phyloP scores from a whole-genome alignment of 2,797 vertebrate genomes.

The Peromyscus melanophrys region DNA sequence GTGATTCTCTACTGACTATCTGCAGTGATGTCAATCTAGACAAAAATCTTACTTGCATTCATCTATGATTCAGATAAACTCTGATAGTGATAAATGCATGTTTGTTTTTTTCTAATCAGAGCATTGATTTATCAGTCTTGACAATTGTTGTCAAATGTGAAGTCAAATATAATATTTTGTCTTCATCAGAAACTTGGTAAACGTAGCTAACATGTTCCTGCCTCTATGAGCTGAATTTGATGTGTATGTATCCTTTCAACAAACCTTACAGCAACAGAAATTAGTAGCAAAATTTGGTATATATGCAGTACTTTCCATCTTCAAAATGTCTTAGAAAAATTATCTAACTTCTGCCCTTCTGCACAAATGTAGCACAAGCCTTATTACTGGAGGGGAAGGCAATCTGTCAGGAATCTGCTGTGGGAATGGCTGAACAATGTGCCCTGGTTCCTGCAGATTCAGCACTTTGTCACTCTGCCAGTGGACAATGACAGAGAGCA shows the following conservation, averaged over 20 bases:
- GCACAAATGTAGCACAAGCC: slow-evolving; percentile 58
- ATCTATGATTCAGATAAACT: slow-evolving; percentile 68
- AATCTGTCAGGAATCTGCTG: slow-evolving; percentile 63
- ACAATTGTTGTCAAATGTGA: slow-evolving; percentile 69
- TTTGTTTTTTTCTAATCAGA: neutral
- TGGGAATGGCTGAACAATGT: neutral
- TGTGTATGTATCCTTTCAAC: slow-evolving; percentile 19
- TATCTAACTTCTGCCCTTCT: slow-evolving; percentile 61
- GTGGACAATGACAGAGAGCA: slow-evolving; percentile 60
- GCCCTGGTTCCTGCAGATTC: slow-evolving; percentile 57
- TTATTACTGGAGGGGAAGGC: slow-evolving; percentile 18
- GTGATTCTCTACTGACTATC: neutral
- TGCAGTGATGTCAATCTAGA: neutral
- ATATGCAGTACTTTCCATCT: slow-evolving; percentile 35
- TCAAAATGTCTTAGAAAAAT: slow-evolving; percentile 69
- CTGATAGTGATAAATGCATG: slow-evolving; percentile 10
- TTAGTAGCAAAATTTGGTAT: slow-evolving; percentile 35
- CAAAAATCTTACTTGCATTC: slow-evolving; percentile 49
- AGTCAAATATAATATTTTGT: slow-evolving; percentile 61
- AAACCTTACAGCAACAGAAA: slow-evolving; percentile 60
- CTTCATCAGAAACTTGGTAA: slow-evolving; percentile 10
- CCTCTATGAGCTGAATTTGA: neutral
- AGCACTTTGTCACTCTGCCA: slow-evolving; percentile 73
- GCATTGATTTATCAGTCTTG: slow-evolving; percentile 67
- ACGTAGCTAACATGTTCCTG: neutral